phyloP scores from a whole-genome alignment of 2,888 invertebrate species.

The Blera fallax region DNA sequence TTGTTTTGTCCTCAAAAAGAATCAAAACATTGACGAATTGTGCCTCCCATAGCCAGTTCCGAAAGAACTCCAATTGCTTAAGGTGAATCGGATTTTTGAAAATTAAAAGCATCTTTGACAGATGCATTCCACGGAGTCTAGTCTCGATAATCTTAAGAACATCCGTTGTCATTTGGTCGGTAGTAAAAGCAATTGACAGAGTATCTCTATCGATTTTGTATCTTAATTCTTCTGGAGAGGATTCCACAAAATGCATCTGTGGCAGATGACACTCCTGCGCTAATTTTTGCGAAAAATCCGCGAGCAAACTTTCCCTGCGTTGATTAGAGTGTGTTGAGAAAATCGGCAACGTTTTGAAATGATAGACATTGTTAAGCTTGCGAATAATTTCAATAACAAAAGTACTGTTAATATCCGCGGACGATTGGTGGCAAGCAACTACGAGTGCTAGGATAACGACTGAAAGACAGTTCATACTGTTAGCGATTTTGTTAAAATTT shows the following conservation, averaged over 20 bases:
- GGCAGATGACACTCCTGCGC: background rate
- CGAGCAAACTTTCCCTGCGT: background rate
- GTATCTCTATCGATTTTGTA: background rate
- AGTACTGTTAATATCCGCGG: constrained; percentile 14
- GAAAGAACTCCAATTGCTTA: background rate
- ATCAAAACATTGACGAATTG: constrained; percentile 33
- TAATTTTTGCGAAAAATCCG: constrained; percentile 6
- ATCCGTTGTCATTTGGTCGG: constrained; percentile 20
- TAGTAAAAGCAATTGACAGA: constrained; percentile 19
- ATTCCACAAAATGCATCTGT: constrained; percentile 20
- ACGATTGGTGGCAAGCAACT: background rate
- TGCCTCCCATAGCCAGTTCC: constrained; percentile 37
- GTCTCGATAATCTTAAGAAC: background rate
- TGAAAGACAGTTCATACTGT: constrained; percentile 22
- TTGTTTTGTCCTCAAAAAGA: constrained; percentile 17
- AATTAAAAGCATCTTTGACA: constrained; percentile 26
- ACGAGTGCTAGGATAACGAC: background rate
- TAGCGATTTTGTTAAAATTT: background rate
- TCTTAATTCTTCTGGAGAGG: background rate
- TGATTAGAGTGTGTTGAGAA: constrained; percentile 3
- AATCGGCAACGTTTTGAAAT: constrained; percentile 18
- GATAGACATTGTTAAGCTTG: constrained; percentile 1
- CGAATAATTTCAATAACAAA: constrained; percentile 31
- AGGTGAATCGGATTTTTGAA: constrained; percentile 14
- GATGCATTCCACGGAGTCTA: constrained; percentile 47